Conservation (phyloP, 2,888 invertebrate species). For the Graphium colonna region DNA sequence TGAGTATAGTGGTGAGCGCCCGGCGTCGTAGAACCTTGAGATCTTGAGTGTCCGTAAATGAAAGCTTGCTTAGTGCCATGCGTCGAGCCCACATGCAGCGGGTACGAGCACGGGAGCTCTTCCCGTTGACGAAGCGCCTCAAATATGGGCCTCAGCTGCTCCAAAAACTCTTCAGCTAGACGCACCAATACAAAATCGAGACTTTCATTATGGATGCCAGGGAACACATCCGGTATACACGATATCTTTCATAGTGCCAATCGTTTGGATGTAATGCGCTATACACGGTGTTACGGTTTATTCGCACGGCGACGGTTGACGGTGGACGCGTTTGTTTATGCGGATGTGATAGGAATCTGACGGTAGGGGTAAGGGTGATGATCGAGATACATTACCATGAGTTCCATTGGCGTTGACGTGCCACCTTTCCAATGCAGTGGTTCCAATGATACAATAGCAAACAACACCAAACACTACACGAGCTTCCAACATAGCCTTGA, state of each 20-base stretch:
- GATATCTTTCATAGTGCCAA: conserved; percentile 75
- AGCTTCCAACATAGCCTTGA: conserved; percentile 72
- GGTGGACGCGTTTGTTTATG: conserved; percentile 52
- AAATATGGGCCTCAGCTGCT: conserved; percentile 97
- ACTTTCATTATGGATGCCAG: conserved; percentile 62
- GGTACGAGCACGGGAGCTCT: conserved; percentile 94
- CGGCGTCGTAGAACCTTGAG: conserved; percentile 82
- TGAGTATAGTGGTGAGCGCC: conserved; percentile 82
- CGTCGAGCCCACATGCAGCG: conserved; percentile 90
- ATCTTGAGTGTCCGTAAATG: conserved; percentile 82
- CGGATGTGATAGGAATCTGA: conserved; percentile 64
- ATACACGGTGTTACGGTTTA: conserved; percentile 60
- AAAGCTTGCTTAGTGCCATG: conserved; percentile 81
- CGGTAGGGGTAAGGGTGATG: conserved; percentile 46
- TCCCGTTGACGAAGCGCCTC: conserved; percentile 95
- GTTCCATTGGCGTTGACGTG: conserved; percentile 72
- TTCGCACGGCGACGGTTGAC: conserved; percentile 53
- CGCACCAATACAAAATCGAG: conserved; percentile 73
- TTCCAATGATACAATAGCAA: conserved; percentile 71
- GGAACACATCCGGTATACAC: conserved; percentile 45
- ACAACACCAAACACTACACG: conserved; percentile 77
- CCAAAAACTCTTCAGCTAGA: conserved; percentile 96
- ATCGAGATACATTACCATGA: conserved; percentile 75
- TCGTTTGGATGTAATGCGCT: conserved; percentile 62
- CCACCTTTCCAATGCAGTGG: conserved; percentile 79